Percentiles rank a stretch among this genome's conserved stretches.
phyloP scores from a whole-genome alignment of 92 coral and sea anemone genomes.

The Zoanthus sansibaricus region DNA sequence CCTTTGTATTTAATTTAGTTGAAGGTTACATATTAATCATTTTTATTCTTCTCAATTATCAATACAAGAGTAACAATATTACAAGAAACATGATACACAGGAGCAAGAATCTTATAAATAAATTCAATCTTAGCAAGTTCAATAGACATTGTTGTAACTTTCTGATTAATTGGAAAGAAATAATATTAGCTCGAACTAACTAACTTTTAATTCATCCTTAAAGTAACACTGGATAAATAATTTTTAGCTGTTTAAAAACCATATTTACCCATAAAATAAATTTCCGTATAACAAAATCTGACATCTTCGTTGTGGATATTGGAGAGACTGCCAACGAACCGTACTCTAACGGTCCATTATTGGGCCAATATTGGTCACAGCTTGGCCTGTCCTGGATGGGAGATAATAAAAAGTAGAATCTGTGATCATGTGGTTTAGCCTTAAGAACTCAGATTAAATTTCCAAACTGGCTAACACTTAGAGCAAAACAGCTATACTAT shows the following conservation, averaged over 20 bases:
- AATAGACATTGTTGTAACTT: too few species aligned
- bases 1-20: too few species aligned
- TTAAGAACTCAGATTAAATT: neutral
- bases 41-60: too few species aligned
- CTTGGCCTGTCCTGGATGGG: slow-evolving; percentile 36
- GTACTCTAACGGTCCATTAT: slow-evolving; percentile 74
- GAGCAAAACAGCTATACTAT: too few species aligned
- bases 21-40: too few species aligned
- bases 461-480: neutral
- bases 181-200: too few species aligned
- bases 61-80: too few species aligned
- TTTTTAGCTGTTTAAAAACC: neutral
- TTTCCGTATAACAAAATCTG: slow-evolving; percentile 78
- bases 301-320: slow-evolving; percentile 64
- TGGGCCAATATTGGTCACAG: slow-evolving; percentile 86
- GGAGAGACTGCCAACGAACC: slow-evolving; percentile 83
- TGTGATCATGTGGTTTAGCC: neutral
- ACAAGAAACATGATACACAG: too few species aligned
- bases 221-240: neutral
- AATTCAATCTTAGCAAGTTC: too few species aligned
- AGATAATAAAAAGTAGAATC: neutral
- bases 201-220: too few species aligned
- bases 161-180: too few species aligned
- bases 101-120: too few species aligned
- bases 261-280: slow-evolving; percentile 85